Conservation (phyloP, 2,113 vertebrate genomes). For the Eublepharis macularius region DNA sequence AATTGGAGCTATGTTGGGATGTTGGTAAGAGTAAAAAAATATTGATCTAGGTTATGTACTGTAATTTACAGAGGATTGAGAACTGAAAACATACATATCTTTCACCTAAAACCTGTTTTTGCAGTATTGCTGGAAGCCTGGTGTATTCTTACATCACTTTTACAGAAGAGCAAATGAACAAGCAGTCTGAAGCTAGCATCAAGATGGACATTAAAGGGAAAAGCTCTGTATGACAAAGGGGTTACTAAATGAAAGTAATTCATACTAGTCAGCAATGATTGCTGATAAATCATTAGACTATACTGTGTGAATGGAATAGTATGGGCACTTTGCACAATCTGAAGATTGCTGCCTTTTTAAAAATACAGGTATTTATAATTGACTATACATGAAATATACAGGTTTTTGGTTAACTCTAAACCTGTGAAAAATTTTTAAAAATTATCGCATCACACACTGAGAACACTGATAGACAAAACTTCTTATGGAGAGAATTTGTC, state of each 20-base stretch:
- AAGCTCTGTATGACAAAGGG: constrained; percentile 73
- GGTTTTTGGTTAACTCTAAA: constrained; percentile 14
- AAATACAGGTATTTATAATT: constrained; percentile 1
- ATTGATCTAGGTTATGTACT: neutral
- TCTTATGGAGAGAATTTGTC: neutral
- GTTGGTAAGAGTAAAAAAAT: neutral
- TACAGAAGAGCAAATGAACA: constrained; percentile 87
- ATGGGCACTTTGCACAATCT: constrained; percentile 39
- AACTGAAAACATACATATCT: neutral
- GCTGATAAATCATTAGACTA: neutral
- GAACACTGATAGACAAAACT: fast-evolving
- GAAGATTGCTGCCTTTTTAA: constrained; percentile 62
- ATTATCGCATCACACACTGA: neutral
- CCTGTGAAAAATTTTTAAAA: constrained; percentile 46
- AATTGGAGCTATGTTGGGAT: neutral
- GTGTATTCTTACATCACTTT: constrained; percentile 96
- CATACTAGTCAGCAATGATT: neutral
- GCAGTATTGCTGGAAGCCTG: constrained; percentile 94
- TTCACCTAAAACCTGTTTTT: constrained; percentile 17
- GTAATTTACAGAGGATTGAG: fast-evolving
- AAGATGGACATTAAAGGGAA: constrained; percentile 82
- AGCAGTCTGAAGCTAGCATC: constrained; percentile 71
- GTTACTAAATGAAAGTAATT: no score
- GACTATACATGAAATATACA: neutral
- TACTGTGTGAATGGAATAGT: neutral